A percentile compares a stretch with the other conserved stretches of the same genome.
Evolutionary conservation across 2,888 invertebrate genomes (phyloP).

Genomic region (Globia sparganii): DNA sequence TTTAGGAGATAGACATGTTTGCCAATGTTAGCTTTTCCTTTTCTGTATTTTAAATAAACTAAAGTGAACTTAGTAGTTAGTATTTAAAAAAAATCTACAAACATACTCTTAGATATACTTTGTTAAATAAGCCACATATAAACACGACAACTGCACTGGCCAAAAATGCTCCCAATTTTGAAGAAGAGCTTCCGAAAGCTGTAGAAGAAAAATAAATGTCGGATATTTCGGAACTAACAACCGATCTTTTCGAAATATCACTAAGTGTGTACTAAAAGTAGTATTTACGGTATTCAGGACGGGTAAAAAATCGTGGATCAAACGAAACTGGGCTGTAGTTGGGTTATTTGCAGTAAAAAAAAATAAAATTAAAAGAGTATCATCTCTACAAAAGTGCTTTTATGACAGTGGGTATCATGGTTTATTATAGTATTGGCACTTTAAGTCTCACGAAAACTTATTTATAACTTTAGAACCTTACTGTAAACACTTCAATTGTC

Average conservation of each 20-base stretch:
- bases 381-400: too few relatives aligned
- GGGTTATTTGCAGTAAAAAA: too few relatives aligned
- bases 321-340: too few relatives aligned
- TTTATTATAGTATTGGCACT: too few relatives aligned
- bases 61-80: not conserved
- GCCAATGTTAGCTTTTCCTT: constrained; percentile 1
- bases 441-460: too few relatives aligned
- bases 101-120: not conserved
- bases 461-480: too few relatives aligned
- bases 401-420: too few relatives aligned
- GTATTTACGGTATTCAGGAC: constrained; percentile 49
- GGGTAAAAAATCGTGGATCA: too few relatives aligned
- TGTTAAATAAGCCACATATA: too few relatives aligned
- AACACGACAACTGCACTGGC: not conserved
- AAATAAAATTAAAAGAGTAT: too few relatives aligned
- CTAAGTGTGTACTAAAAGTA: constrained; percentile 24
- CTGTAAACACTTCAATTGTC: too few relatives aligned
- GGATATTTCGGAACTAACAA: constrained; percentile 12
- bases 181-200: constrained; percentile 10
- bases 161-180: not conserved
- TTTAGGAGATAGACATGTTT: constrained; percentile 29
- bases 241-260: constrained; percentile 9
- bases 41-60: not conserved
- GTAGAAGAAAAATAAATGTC: not conserved
- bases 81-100: not conserved